These are phyloP conservation scores for Caranx ignobilis DNA, from an alignment of 2,113 vertebrate species.

Conservation along the genomic window DNA sequence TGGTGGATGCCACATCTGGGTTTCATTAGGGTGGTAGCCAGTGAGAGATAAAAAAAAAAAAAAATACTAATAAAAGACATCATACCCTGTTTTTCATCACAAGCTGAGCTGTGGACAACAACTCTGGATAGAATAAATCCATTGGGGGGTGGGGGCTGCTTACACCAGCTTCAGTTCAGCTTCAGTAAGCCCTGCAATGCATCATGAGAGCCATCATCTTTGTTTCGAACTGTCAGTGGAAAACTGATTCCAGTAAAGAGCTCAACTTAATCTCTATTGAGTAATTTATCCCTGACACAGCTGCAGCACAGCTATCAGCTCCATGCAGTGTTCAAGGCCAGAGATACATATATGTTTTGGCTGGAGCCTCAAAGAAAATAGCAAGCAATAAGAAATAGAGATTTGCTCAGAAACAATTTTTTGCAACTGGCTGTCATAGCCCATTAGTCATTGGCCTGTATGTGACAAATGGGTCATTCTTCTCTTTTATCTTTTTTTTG, in stretches of 20 bases:
- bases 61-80: constrained; percentile 50
- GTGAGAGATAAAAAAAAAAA: background rate
- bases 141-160: constrained; percentile 38
- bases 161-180: constrained; percentile 36
- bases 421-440: background rate
- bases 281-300: constrained; percentile 37
- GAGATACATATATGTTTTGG: constrained; percentile 12
- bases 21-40: constrained; percentile 44
- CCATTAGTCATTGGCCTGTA: constrained; percentile 1
- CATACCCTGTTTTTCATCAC: constrained; percentile 47
- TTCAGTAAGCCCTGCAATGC: constrained; percentile 37
- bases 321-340: constrained; percentile 7
- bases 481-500: background rate
- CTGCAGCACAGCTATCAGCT: constrained; percentile 22
- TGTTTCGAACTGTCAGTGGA: constrained; percentile 45
- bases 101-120: constrained; percentile 38
- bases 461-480: background rate
- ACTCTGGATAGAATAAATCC: constrained; percentile 28
- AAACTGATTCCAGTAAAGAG: constrained; percentile 47
- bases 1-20: constrained; percentile 41
- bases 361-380: constrained; percentile 6
- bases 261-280: constrained; percentile 59
- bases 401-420: background rate
- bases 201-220: constrained; percentile 37
- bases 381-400: background rate